Base-by-base conservation (phyloP, 2,113 vertebrate genomes). In the Ammodytes dubius region DNA sequence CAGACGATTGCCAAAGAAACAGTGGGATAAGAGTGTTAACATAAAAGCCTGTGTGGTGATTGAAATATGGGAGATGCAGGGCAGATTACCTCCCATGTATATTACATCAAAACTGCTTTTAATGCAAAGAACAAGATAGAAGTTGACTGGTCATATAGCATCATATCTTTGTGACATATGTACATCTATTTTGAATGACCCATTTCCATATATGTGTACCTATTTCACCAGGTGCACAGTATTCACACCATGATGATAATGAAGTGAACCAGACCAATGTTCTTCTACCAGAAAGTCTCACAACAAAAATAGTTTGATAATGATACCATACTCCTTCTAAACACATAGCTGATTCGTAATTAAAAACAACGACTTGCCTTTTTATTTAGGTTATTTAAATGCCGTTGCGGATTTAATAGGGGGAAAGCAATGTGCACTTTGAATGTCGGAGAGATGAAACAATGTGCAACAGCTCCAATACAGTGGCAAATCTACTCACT, bases 391-490 rank as follows among this genome's bases (percentile, higher is more conserved):
- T 77, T 74, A 81, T 74, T 69, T 72, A 50, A 86, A 80, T 77
- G 58, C 74, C 78, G 74, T 66, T 88, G 77, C 70, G 58, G 52
- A 56, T 88, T 81, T 84, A 83, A 88, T 84, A 79, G 66, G 76
- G 53, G 74, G 65, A 27, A 63, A 74, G 70, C 17, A 52, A 42
- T 8, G 39, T 68, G 64, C 61, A 80, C 67, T 79, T 53, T 70
- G 60, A 17, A 40, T 56, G 74, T 79, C 74, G 70, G 53, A 17
- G 53, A 81, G 66, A 75, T 63, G 80, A 68, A 79, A 68, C 40
- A 50, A 58, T 65, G 85, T 83, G 67, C 83, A 87, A 52, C 74
- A 40, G 63, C 52, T 52, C 53, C 60, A 59, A 57, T 50, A 65
- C 69, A 13, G 17, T 14, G 76, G 47, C 37, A 81, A 81, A 86